Percentiles rank a stretch among this genome's conserved stretches.
Evolutionary conservation across 2,113 vertebrate species (phyloP).

Genomic region (Chloroceryle aenea): DNA sequence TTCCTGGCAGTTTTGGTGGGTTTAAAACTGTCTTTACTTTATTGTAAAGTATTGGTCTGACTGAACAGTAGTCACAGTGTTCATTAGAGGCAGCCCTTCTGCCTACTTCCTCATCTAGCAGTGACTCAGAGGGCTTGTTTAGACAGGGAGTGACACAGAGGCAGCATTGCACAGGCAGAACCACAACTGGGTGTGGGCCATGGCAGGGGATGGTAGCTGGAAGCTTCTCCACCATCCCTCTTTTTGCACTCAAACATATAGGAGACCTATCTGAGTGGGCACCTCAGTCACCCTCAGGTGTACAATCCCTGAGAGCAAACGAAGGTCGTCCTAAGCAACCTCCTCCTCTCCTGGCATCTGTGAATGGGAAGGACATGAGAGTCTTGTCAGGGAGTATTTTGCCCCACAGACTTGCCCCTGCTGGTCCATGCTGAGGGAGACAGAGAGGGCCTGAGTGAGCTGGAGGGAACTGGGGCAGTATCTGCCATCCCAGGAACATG

Average conservation of each 20-base stretch:
- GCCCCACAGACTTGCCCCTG: not conserved
- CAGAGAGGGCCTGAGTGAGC: not conserved
- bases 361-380: too few species aligned
- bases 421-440: not conserved
- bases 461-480: not conserved
- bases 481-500: not conserved
- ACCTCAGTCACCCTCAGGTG: too few species aligned
- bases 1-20: not conserved
- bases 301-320: not conserved
- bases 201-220: not conserved
- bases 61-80: not conserved
- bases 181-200: accelerated
- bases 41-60: accelerated
- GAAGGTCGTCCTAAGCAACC: not conserved
- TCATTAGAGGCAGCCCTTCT: not conserved
- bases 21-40: not conserved
- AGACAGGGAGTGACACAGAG: not conserved
- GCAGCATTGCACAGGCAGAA: accelerated
- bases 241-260: not conserved
- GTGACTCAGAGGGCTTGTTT: not conserved
- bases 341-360: not conserved
- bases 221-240: not conserved
- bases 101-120: not conserved
- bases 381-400: not conserved
- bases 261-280: not conserved